Evolutionary conservation across 2,113 vertebrate species (phyloP).

Genomic region (Dipodomys ordii): DNA sequence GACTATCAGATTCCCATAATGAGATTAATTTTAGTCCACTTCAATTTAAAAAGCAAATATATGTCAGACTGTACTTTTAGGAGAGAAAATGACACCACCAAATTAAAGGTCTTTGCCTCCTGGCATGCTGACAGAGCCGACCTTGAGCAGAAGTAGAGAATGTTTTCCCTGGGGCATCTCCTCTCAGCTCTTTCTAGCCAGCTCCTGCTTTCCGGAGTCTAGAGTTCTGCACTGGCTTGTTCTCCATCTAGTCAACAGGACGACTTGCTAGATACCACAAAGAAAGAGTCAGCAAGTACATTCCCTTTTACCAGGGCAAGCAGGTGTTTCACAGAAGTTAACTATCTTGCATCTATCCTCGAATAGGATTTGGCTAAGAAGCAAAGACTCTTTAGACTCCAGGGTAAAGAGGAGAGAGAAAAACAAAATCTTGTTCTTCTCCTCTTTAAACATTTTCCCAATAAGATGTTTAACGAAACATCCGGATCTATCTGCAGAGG

Average conservation of each 20-base stretch:
- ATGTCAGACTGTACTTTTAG: constrained; percentile 69
- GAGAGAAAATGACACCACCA: constrained; percentile 69
- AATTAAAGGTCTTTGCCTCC: constrained; percentile 73
- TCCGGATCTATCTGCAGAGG: constrained; percentile 12
- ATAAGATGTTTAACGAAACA: constrained; percentile 14
- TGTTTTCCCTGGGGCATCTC: not conserved
- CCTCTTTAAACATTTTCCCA: constrained; percentile 9
- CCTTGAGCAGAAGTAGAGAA: constrained; percentile 61
- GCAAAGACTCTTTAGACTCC: not conserved
- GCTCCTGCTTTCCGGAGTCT: not conserved
- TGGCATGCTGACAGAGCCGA: constrained; percentile 46
- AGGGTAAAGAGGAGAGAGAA: not conserved
- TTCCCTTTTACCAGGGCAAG: not conserved
- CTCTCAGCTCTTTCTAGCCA: not conserved
- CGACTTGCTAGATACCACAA: not conserved
- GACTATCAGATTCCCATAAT: constrained; percentile 77
- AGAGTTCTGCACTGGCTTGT: not conserved
- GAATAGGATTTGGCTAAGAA: not conserved
- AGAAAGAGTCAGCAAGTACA: not conserved
- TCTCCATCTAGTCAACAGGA: not conserved
- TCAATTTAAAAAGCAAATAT: constrained; percentile 80
- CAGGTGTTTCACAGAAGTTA: constrained; percentile 19
- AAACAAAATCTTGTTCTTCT: not conserved
- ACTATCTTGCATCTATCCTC: not conserved
- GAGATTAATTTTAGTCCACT: constrained; percentile 80